Evolutionary conservation across 2,797 vertebrate species (phyloP).

Genomic region (Anguilla anguilla): DNA sequence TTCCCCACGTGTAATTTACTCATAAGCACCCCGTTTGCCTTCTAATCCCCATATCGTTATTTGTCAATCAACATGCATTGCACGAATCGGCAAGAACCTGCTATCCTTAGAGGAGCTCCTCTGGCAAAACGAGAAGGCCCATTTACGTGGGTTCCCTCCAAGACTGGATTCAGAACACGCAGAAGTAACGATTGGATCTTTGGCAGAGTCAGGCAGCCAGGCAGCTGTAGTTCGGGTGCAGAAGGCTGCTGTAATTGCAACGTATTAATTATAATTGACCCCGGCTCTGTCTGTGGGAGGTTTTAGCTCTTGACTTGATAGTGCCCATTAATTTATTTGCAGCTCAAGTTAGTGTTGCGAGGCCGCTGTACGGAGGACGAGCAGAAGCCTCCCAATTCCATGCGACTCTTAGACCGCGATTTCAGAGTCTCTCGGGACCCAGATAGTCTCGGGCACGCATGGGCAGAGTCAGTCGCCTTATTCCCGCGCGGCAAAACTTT

Average conservation of each 20-base stretch:
- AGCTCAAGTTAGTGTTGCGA: background rate
- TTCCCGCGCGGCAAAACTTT: conserved; percentile 14
- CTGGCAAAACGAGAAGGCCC: background rate
- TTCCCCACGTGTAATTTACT: background rate
- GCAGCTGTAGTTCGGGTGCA: background rate
- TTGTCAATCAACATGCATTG: background rate
- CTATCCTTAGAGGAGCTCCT: background rate
- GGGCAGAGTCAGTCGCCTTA: conserved; percentile 10
- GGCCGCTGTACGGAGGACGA: background rate
- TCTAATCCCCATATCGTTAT: background rate
- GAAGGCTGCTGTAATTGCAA: conserved; percentile 16
- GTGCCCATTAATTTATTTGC: background rate
- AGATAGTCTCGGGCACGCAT: background rate
- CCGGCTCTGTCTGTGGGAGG: background rate
- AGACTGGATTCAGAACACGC: background rate
- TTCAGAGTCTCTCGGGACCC: background rate
- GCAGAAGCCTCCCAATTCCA: background rate
- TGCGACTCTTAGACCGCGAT: background rate
- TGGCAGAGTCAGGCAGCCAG: background rate
- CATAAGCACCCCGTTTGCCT: background rate
- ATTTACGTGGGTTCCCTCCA: background rate
- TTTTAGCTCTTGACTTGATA: background rate
- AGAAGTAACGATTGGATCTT: background rate
- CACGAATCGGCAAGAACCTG: background rate
- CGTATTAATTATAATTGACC: conserved; percentile 26